Evolutionary conservation across 2,888 invertebrate species (phyloP).

Genomic region (Panzeria rudis): DNA sequence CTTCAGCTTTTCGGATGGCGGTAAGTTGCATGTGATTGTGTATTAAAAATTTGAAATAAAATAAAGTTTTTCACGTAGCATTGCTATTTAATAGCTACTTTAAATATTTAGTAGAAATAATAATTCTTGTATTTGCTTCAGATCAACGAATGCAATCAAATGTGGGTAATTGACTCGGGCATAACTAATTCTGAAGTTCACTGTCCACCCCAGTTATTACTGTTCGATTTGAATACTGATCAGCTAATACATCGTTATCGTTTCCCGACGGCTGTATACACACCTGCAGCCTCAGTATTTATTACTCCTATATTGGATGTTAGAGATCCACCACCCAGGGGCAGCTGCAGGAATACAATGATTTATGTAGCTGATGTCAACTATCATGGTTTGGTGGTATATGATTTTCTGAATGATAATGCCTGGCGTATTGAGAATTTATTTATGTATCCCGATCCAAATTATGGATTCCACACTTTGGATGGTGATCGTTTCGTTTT

Average conservation of each 20-base stretch:
- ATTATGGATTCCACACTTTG: conserved; percentile 85
- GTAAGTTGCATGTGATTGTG: conserved; percentile 86
- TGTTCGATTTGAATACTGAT: conserved; percentile 88
- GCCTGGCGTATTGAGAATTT: conserved; percentile 87
- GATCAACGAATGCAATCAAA: conserved; percentile 87
- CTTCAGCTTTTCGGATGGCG: conserved; percentile 90
- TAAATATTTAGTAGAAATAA: neutral
- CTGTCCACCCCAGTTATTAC: conserved; percentile 90
- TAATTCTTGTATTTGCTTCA: conserved; percentile 75
- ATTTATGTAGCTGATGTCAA: conserved; percentile 87
- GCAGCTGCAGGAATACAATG: conserved; percentile 85
- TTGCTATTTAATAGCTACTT: neutral
- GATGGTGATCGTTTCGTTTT: conserved; percentile 86
- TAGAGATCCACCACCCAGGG: conserved; percentile 82
- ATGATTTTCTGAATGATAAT: conserved; percentile 84
- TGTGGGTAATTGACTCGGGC: conserved; percentile 88
- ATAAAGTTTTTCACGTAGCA: neutral
- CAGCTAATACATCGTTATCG: conserved; percentile 83
- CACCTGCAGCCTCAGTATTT: conserved; percentile 78
- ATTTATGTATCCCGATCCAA: conserved; percentile 86
- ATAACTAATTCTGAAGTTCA: conserved; percentile 84
- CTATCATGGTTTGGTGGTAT: conserved; percentile 86
- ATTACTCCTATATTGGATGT: conserved; percentile 84
- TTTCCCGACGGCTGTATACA: conserved; percentile 77
- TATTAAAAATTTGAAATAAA: neutral